These are phyloP conservation scores for Megalops cyprinoides DNA, from an alignment of 2,797 vertebrate species.

Conservation along the genomic window DNA sequence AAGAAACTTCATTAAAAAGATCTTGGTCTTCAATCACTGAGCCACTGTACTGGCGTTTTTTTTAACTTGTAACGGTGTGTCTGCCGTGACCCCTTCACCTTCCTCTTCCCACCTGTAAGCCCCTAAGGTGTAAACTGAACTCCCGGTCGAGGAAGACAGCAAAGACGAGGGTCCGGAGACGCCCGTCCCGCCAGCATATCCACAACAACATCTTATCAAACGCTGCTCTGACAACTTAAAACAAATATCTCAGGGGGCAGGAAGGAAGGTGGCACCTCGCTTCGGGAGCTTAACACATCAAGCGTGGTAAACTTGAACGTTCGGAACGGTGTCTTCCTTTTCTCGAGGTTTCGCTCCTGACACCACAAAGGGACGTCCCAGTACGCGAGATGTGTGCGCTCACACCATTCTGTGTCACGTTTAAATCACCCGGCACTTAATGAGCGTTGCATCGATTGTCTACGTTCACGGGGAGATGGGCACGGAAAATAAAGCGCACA, in stretches of 20 bases:
- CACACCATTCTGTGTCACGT: constrained; percentile 4
- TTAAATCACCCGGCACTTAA: constrained; percentile 12
- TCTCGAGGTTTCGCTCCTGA: not conserved
- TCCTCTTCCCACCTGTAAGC: constrained; percentile 67
- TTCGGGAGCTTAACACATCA: too few species aligned
- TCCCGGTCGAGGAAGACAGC: constrained; percentile 28
- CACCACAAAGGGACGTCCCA: constrained; percentile 3
- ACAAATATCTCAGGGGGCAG: constrained; percentile 21
- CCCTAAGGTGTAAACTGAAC: constrained; percentile 53
- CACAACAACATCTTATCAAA: constrained; percentile 19
- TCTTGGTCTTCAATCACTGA: constrained; percentile 11
- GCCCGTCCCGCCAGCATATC: constrained; percentile 48
- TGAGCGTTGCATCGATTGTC: constrained; percentile 8
- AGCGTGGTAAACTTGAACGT: not conserved
- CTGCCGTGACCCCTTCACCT: constrained; percentile 64
- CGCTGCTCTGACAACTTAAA: not conserved
- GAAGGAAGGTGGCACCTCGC: not conserved
- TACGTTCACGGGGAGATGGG: constrained; percentile 7
- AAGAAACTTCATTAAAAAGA: not conserved
- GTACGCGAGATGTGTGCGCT: not conserved
- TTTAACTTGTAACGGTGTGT: constrained; percentile 56
- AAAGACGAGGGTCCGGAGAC: constrained; percentile 45
- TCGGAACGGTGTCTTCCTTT: not conserved
- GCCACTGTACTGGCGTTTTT: constrained; percentile 25
- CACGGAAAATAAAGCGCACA: constrained; percentile 9